Percentiles rank a stretch among this genome's conserved stretches.
Conservation (phyloP, 1,140 invertebrate species). For the Idris sp. region DNA sequence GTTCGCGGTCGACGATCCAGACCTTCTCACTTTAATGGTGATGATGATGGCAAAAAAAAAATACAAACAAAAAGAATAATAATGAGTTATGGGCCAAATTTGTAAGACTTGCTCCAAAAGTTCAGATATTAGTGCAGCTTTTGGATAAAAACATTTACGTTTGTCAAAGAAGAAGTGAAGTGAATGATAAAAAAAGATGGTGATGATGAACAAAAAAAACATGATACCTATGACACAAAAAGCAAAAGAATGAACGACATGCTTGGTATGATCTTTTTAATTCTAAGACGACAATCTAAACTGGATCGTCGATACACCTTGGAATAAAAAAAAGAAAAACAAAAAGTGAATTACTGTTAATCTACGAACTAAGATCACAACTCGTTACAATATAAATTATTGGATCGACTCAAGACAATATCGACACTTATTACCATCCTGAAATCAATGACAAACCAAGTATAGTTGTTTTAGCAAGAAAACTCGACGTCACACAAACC, state of each 20-base stretch:
- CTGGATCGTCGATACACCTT: conserved; percentile 56
- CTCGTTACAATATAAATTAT: conserved; percentile 57
- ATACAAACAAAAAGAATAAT: no score
- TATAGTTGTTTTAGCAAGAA: conserved; percentile 58
- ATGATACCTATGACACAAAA: conserved; percentile 46
- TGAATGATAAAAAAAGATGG: conserved; percentile 2
- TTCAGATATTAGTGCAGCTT: no score
- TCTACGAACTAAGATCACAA: conserved; percentile 65
- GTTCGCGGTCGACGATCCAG: conserved; percentile 56
- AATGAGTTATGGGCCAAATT: conserved; percentile 11
- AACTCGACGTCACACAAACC: conserved; percentile 72
- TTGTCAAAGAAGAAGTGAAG: conserved; percentile 11
- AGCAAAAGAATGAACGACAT: conserved; percentile 30
- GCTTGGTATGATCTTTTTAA: no score
- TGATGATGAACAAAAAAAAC: conserved; percentile 13
- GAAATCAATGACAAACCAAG: conserved; percentile 47
- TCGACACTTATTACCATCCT: conserved; percentile 49
- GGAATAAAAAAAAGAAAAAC: conserved; percentile 28
- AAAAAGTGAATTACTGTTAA: conserved; percentile 52
- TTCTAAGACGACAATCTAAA: conserved; percentile 49
- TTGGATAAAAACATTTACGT: no score
- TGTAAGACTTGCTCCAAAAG: no score
- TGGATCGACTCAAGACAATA: conserved; percentile 55
- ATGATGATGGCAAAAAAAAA: no score
- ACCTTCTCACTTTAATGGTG: conserved; percentile 21